Percentiles rank a stretch among this genome's conserved stretches.
phyloP scores from a whole-genome alignment of 2,888 invertebrate genomes.

The Nowickia ferox region DNA sequence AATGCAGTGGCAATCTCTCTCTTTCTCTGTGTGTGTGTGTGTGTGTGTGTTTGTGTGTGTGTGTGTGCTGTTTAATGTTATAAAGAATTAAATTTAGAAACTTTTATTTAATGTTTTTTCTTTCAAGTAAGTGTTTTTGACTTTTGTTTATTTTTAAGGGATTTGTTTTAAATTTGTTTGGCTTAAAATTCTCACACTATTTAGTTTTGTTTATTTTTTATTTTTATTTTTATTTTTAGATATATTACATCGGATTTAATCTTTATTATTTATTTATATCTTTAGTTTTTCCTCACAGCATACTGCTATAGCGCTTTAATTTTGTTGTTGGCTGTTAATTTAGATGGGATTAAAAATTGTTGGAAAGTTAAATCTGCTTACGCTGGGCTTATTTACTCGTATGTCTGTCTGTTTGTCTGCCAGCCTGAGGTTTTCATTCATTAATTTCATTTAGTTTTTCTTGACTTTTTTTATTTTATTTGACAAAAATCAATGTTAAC shows the following conservation, averaged over 20 bases:
- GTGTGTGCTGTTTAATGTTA: neutral
- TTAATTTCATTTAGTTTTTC: constrained; percentile 4
- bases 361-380: constrained; percentile 51
- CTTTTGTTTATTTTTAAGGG: constrained; percentile 14
- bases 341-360: constrained; percentile 52
- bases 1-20: no score
- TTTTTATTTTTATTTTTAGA: neutral
- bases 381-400: neutral
- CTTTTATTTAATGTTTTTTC: constrained; percentile 14
- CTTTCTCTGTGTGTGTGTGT: no score
- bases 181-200: neutral
- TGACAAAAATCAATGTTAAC: constrained; percentile 45
- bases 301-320: neutral
- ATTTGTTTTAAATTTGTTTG: neutral
- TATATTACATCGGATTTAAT: no score
- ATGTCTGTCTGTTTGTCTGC: constrained; percentile 16
- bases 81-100: constrained; percentile 15
- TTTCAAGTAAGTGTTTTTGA: neutral
- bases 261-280: neutral
- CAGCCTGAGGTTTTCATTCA: neutral
- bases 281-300: neutral
- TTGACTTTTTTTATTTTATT: neutral
- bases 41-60: neutral
- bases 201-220: neutral
- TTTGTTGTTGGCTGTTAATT: constrained; percentile 29